phyloP scores from a whole-genome alignment of 2,113 vertebrate species.

The Fulmarus glacialis region DNA sequence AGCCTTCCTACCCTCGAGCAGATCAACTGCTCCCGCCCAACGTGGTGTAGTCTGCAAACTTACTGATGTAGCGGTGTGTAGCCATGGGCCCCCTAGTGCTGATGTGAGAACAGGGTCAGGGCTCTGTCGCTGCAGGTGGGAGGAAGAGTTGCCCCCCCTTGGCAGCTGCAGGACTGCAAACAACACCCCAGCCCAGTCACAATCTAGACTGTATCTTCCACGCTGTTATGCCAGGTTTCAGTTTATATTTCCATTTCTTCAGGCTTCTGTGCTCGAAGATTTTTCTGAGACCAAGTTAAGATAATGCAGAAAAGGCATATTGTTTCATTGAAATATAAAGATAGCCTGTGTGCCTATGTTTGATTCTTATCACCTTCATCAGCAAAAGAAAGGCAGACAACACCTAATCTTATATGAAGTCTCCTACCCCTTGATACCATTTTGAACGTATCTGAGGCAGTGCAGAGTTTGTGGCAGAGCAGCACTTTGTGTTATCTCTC shows the following conservation, averaged over 20 bases:
- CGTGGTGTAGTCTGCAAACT: no score
- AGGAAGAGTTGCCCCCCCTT: no score
- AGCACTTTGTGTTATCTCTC: not conserved
- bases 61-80: not conserved
- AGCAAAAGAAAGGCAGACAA: not conserved
- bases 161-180: not conserved
- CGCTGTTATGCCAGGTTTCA: not conserved
- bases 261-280: not conserved
- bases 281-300: not conserved
- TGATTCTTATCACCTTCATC: not conserved
- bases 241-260: not conserved
- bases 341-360: fast-evolving
- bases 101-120: no score
- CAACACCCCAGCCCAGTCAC: fast-evolving
- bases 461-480: not conserved
- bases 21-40: no score
- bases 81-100: no score
- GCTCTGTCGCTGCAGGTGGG: fast-evolving
- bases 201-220: not conserved
- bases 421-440: not conserved
- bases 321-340: not conserved
- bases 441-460: not conserved
- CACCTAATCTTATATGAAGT: not conserved
- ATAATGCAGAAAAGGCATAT: not conserved
- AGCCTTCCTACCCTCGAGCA: no score